Percentiles rank a stretch among this genome's conserved stretches.
phyloP scores from a whole-genome alignment of 2,113 vertebrate species.

The Phalacrocorax aristotelis region DNA sequence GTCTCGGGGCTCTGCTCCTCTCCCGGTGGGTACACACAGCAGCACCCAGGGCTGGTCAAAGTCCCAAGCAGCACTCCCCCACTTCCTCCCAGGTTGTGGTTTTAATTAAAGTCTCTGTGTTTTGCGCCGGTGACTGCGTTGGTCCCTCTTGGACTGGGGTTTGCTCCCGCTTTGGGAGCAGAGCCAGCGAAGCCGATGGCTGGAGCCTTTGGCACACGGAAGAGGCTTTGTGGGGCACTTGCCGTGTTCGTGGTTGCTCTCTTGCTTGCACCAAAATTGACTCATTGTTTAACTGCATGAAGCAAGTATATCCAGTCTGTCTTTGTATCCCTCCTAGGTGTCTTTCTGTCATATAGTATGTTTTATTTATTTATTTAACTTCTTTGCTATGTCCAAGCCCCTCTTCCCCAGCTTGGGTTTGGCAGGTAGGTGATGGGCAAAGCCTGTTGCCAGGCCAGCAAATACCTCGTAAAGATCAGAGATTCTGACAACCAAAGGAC shows the following conservation, averaged over 20 bases:
- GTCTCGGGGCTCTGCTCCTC: not conserved
- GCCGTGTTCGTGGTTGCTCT: not conserved
- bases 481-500: not conserved
- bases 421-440: not conserved
- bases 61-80: not conserved
- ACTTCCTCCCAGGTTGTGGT: not conserved
- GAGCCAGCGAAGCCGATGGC: not conserved
- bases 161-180: not conserved
- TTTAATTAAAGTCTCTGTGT: constrained; percentile 46
- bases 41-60: not conserved
- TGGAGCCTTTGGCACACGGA: not conserved
- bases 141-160: not conserved
- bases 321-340: not conserved
- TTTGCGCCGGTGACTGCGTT: constrained; percentile 21
- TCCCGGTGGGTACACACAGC: accelerated
- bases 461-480: not conserved
- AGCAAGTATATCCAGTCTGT: not conserved
- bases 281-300: not conserved
- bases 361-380: constrained; percentile 1
- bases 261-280: not conserved
- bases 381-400: not conserved
- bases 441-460: not conserved
- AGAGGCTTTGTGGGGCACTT: not conserved
- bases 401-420: not conserved
- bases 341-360: not conserved